Evolutionary conservation across 2,888 invertebrate species (phyloP), one percentile per base, ranked within the genome.

Genomic region (Sphecodes monilicornis): DNA sequence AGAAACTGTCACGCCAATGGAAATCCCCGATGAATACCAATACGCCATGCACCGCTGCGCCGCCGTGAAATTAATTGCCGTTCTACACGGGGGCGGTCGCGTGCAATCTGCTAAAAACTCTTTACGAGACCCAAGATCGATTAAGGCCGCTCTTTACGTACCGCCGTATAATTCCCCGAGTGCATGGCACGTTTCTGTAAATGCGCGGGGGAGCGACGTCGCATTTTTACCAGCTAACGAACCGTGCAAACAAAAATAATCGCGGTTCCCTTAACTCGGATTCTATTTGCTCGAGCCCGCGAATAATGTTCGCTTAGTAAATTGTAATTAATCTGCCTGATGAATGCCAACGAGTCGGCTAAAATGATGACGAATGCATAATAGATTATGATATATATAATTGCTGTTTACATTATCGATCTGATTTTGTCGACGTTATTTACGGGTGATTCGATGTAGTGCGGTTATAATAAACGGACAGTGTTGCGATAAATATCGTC

Each of bases 41-140:
- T 66, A 66, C 36, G 10, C 32, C 29, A 32, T 5, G 50, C 50
- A 10, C 50, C 50, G 50, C 10, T 39, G 43, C 29, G n/a, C 18
- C 13, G 18, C 46, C 10, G 36, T n/a, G 36, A 71, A 39, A 82
- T 78, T 81, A 81, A 81, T 81, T 73, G 73, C 57, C 41, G 29
- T 54, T 18, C 43, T 39, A 26, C n/a, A 6, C 13, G 26, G 60
- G 29, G 60, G n/a, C 11, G 54, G 11, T 22, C 54, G 54, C 50
- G 57, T 29, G 66, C 68, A 39, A 39, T 68, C 68, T 39, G 36
- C 36, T 68, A 36, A 68, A 68, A 68, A 36, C 36, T 68, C 36
- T 39, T 68, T 36, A n/a, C 36, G 36, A 11, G 36, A 39, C 1
- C 36, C 68, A 32, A 32, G 32, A 36, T 36, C 64, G 64, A 66